These are phyloP conservation scores for Tanypteryx hageni DNA, from an alignment of 2,888 invertebrate genomes.

Conservation along the genomic window DNA sequence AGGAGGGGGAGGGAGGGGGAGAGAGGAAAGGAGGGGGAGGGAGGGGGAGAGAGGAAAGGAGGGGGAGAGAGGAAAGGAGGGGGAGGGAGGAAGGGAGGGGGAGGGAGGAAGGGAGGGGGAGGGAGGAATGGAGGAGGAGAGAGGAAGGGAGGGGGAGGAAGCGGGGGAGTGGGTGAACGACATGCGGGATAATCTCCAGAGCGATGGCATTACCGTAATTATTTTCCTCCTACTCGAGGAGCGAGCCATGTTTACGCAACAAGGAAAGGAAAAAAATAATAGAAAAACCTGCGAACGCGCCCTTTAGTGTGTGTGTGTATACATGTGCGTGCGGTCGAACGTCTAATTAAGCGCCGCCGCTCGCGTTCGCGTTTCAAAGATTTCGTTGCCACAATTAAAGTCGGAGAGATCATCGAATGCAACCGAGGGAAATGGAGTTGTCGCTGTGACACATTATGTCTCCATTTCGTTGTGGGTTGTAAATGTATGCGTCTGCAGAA, in stretches of 20 bases:
- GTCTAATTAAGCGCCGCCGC: not conserved
- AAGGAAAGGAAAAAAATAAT: not conserved
- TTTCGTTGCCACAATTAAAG: not conserved
- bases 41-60: not conserved
- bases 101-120: not conserved
- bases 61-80: not conserved
- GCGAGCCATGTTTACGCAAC: not conserved
- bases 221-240: not conserved
- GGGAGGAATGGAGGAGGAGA: not conserved
- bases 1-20: not conserved
- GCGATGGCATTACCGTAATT: not conserved
- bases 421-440: not conserved
- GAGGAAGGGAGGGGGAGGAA: not conserved
- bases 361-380: not conserved
- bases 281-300: too few species aligned
- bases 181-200: not conserved
- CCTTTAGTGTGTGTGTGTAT: not conserved
- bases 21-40: not conserved
- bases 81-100: not conserved
- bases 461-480: not conserved
- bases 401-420: not conserved
- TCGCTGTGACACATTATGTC: not conserved
- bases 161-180: not conserved
- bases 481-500: not conserved
- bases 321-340: not conserved